Evolutionary conservation across 1,140 invertebrate genomes (phyloP).

Genomic region (Drosophila oshimai): DNA sequence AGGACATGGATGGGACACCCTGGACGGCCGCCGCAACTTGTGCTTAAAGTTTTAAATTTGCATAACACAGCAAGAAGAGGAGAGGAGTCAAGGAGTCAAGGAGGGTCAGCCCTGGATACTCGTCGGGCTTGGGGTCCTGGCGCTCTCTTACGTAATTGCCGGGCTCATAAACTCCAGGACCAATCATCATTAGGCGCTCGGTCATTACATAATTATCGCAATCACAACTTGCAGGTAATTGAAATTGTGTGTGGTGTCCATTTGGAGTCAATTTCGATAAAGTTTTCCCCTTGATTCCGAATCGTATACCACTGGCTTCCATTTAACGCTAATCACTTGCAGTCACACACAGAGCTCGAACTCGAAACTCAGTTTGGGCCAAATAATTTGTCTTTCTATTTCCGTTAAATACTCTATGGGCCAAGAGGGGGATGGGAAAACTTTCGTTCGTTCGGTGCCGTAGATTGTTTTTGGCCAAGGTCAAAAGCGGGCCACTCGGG

Average conservation of each 20-base stretch:
- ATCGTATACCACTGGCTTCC: constrained; percentile 47
- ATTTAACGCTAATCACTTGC: constrained; percentile 80
- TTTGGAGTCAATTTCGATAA: constrained; percentile 80
- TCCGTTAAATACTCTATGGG: constrained; percentile 15
- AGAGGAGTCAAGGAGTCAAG: constrained; percentile 3
- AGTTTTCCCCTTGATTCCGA: constrained; percentile 51
- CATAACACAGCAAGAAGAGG: constrained; percentile 44
- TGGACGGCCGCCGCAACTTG: constrained; percentile 52
- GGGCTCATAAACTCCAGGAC: constrained; percentile 59
- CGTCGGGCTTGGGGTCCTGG: neutral
- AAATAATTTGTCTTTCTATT: constrained; percentile 78
- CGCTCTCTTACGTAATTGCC: constrained; percentile 53
- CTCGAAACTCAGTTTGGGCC: constrained; percentile 50
- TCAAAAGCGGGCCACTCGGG: constrained; percentile 58
- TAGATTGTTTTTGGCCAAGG: constrained; percentile 73
- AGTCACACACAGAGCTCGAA: constrained; percentile 57
- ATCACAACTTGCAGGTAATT: constrained; percentile 69
- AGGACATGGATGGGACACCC: constrained; percentile 36
- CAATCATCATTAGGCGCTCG: constrained; percentile 72
- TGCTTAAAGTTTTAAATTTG: constrained; percentile 79
- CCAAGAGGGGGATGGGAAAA: constrained; percentile 1
- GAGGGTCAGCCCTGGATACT: constrained; percentile 15
- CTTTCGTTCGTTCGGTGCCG: neutral
- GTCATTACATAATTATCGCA: constrained; percentile 80
- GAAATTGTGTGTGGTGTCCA: constrained; percentile 68